Evolutionary conservation across 92 coral and sea anemone species (phyloP), one percentile per base, ranked within the genome.

Genomic region (Parazoanthus darwini): DNA sequence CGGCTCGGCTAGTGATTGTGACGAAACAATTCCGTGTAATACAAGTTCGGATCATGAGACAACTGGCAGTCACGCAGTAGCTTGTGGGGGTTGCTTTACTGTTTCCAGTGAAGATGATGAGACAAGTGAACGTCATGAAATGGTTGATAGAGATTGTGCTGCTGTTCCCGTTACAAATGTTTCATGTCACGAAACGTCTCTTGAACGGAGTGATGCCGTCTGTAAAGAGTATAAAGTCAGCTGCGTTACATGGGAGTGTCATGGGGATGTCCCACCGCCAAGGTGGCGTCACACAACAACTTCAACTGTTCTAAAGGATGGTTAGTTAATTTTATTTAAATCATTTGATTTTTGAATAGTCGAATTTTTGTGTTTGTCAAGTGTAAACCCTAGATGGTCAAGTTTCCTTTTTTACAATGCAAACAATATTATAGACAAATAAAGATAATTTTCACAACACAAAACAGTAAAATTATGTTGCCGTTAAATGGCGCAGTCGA

Each of bases 211-310:
- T n/a, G 79, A 48, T 22, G 79, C 36, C 67, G 1, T 1, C 46
- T 44, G n/a, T 14, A 82, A 48, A 68, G 66, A 71, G 43, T 72
- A 72, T 18, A 84, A 35, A 48, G n/a, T 84, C 76, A 75, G 50
- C 13, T 86, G 88, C 35, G 38, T 70, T 29, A 7, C 83, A 22
- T 81, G 78, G 48, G n/a, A 38, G 44, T 86, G 93, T 78, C 79
- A 87, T 16, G 96, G 93, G 25, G 88, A 82, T 15, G 85, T 75
- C 35, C 96, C 98, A 15, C 66, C 87, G 39, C 94, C 93, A 66
- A 93, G 98, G 81, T 95, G 98, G 98, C 92, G 98, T 6, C 96
- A 95, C 86, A 93, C 91, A 46, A 88, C 98, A 9, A 92, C 98
- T 20, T 82, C 74, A 77, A 22, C 86, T 37, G 59, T 54, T 18